phyloP scores from a whole-genome alignment of 2,888 invertebrate genomes.

The Cantharis flavilabris region DNA sequence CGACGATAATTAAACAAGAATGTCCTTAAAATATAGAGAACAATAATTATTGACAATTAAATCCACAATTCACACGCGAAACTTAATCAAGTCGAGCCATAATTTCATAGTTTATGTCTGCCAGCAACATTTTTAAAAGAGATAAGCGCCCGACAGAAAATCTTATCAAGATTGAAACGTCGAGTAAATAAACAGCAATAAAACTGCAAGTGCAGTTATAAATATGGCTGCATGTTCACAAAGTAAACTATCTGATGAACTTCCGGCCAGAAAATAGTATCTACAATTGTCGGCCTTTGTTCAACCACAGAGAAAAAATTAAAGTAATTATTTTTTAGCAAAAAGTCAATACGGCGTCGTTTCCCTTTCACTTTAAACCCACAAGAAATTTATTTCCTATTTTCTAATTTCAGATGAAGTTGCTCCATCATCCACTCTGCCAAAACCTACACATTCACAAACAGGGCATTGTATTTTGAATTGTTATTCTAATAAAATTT shows the following conservation, averaged over 20 bases:
- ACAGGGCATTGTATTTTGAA: not conserved
- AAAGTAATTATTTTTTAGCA: not conserved
- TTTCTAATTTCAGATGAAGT: not conserved
- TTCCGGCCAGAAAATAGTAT: constrained; percentile 37
- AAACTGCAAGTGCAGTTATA: constrained; percentile 3
- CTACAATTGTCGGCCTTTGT: constrained; percentile 18
- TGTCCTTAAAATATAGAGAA: not conserved
- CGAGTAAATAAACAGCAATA: constrained; percentile 1
- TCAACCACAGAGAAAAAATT: not conserved
- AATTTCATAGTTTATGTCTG: not conserved
- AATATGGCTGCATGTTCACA: not conserved
- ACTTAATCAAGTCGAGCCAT: not conserved
- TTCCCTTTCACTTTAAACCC: not conserved
- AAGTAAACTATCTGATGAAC: constrained; percentile 30
- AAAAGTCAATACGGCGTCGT: not conserved
- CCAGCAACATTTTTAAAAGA: not conserved
- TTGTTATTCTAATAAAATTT: not conserved
- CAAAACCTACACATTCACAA: not conserved
- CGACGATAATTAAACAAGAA: not conserved
- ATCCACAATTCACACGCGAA: not conserved
- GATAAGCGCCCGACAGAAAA: not conserved
- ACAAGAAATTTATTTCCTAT: not conserved
- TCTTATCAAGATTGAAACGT: not conserved
- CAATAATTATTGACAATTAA: not conserved
- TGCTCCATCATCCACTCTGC: not conserved